Conservation (phyloP, 2,797 vertebrate species). For the Neostethus bicornis region DNA sequence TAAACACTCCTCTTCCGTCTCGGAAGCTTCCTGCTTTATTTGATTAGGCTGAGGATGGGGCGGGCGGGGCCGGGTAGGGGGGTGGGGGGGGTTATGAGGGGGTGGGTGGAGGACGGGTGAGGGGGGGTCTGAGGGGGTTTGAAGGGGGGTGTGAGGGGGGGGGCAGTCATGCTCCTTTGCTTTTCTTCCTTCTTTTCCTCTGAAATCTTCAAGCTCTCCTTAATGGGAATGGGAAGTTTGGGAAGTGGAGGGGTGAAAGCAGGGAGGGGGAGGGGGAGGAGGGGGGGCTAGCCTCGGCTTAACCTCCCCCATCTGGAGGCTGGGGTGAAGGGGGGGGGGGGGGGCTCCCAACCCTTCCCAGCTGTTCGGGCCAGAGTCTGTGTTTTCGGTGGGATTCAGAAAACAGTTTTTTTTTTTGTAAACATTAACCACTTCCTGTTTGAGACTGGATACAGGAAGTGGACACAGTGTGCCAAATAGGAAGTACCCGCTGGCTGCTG, state of each 20-base stretch:
- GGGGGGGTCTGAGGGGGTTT: conserved; percentile 58
- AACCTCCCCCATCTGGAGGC: conserved; percentile 98
- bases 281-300: conserved; percentile 91
- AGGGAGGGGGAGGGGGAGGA: conserved; percentile 13
- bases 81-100: no score
- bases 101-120: conserved; percentile 84
- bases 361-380: conserved; percentile 83
- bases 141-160: no score
- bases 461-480: no score
- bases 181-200: conserved; percentile 94
- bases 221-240: conserved; percentile 99
- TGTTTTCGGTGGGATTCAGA: conserved; percentile 94
- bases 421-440: conserved; percentile 99
- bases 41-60: conserved; percentile 89
- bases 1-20: conserved; percentile 97
- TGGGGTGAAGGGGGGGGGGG: conserved; percentile 74
- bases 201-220: conserved; percentile 86
- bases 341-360: conserved; percentile 99
- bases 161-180: conserved; percentile 96
- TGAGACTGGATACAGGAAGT: no score
- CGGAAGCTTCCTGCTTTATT: conserved; percentile 97
- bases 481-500: no score
- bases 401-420: conserved; percentile 97
- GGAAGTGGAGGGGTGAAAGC: conserved; percentile 52
- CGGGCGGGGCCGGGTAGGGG: conserved; percentile 58